These are phyloP conservation scores for Apeira syringaria DNA, from an alignment of 2,888 invertebrate species.

Conservation along the genomic window DNA sequence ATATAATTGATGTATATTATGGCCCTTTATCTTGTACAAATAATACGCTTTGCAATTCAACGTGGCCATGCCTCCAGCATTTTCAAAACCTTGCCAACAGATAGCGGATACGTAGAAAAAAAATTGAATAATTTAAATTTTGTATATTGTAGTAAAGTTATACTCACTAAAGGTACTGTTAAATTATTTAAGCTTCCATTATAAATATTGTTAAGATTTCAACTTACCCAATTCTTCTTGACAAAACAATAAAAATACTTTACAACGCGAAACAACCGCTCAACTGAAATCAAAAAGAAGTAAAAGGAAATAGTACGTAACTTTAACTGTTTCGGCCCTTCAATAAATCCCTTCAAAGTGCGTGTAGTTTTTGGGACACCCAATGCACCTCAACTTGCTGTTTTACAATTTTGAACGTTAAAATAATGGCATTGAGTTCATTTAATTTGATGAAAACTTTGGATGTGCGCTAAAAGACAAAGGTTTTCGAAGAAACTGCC, in stretches of 20 bases:
- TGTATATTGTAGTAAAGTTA: too few species aligned
- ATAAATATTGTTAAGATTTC: too few species aligned
- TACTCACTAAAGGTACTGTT: too few species aligned
- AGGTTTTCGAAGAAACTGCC: slow-evolving; percentile 1
- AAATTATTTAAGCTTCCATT: too few species aligned
- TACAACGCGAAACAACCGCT: slow-evolving; percentile 22
- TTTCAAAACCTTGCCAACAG: too few species aligned
- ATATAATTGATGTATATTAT: too few species aligned
- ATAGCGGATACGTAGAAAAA: too few species aligned
- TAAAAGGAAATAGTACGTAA: slow-evolving; percentile 37
- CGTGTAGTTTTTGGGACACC: slow-evolving; percentile 21
- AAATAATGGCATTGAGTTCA: background rate
- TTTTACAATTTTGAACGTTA: slow-evolving; percentile 9
- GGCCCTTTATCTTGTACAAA: too few species aligned
- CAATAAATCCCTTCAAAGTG: slow-evolving; percentile 39
- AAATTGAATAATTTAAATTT: too few species aligned
- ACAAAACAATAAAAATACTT: slow-evolving; percentile 24
- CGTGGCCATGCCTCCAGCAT: too few species aligned
- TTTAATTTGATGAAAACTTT: background rate
- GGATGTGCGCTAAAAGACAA: background rate
- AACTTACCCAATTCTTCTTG: slow-evolving; percentile 6
- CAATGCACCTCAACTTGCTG: slow-evolving; percentile 6
- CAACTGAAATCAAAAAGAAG: slow-evolving; percentile 33
- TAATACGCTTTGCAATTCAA: too few species aligned
- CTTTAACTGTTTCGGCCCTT: slow-evolving; percentile 33